Conservation (phyloP, 1,140 invertebrate species). For the Anoplolepis gracilipes region DNA sequence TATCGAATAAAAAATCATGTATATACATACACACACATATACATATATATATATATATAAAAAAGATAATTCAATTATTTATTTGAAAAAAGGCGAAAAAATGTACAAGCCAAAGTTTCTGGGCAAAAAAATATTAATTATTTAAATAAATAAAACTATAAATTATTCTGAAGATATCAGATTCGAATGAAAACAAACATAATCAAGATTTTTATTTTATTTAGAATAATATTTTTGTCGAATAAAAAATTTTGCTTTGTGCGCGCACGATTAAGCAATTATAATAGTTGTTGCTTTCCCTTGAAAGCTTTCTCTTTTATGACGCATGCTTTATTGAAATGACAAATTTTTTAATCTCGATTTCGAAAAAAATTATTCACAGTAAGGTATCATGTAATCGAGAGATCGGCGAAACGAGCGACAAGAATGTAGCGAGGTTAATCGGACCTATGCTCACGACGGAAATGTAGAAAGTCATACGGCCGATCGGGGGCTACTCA, state of each 20-base stretch:
- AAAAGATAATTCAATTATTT: no score
- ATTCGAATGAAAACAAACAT: background rate
- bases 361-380: background rate
- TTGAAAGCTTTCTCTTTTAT: background rate
- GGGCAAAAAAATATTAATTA: background rate
- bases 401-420: background rate
- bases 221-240: background rate
- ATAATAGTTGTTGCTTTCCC: background rate
- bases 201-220: no score
- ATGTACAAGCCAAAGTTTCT: background rate
- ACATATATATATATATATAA: no score
- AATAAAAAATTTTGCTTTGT: background rate
- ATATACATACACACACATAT: no score
- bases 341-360: no score
- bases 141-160: background rate
- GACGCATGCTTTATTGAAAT: background rate
- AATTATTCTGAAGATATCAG: background rate
- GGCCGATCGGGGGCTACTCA: conserved; percentile 64
- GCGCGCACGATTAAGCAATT: background rate
- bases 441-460: conserved; percentile 53
- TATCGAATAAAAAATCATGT: no score
- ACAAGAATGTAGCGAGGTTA: conserved; percentile 43
- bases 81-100: background rate
- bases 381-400: background rate
- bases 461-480: conserved; percentile 75